Evolutionary conservation across 2,888 invertebrate species (phyloP).

Genomic region (Piscicola geometra): DNA sequence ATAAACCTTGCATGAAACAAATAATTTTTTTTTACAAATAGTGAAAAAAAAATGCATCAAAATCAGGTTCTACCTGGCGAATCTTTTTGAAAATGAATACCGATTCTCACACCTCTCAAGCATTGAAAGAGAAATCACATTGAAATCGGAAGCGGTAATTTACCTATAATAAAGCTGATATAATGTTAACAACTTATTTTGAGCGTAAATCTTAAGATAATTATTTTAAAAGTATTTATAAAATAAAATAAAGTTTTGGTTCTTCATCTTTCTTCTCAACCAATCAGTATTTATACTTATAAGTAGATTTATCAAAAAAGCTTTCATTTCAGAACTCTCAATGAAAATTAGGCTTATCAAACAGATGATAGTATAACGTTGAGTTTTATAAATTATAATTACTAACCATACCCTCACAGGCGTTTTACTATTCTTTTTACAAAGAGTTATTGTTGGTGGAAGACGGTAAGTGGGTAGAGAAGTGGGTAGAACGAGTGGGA

Average conservation of each 20-base stretch:
- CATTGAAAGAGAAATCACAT: constrained; percentile 30
- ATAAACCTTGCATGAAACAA: no score
- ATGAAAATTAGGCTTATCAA: background rate
- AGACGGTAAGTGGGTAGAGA: background rate
- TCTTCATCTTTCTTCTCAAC: no score
- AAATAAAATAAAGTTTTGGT: no score
- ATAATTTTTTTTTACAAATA: no score
- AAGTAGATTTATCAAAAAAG: no score
- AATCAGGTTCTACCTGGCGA: constrained; percentile 16
- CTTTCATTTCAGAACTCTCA: background rate
- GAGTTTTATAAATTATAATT: background rate
- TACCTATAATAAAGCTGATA: no score
- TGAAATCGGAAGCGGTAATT: constrained; percentile 32
- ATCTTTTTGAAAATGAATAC: constrained; percentile 30
- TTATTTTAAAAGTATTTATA: no score
- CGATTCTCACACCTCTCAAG: constrained; percentile 21
- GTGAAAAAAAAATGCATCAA: no score
- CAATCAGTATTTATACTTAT: no score
- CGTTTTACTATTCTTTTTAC: background rate
- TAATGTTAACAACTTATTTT: no score
- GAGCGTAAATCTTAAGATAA: no score
- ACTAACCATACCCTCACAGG: background rate
- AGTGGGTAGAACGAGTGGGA: constrained; percentile 53
- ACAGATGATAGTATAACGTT: no score
- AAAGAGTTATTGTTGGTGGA: background rate